Percentiles rank a stretch among this genome's conserved stretches.
Conservation (phyloP, 2,888 invertebrate genomes). For the Heteromurus nitidus region DNA sequence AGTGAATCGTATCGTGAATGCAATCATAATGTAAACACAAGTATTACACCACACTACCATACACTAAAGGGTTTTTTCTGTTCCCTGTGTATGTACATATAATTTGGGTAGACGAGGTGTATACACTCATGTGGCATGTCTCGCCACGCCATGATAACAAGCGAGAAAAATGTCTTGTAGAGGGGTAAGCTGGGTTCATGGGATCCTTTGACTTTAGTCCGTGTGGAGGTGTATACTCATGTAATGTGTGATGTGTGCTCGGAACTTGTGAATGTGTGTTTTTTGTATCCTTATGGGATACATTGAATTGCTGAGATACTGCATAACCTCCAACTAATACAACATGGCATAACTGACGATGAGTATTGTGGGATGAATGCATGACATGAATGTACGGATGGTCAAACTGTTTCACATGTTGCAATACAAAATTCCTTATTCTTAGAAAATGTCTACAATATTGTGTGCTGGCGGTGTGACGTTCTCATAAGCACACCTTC, state of each 20-base stretch:
- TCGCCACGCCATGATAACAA: too few species aligned
- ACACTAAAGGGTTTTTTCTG: not conserved
- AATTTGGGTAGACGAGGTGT: not conserved
- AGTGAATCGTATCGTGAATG: not conserved
- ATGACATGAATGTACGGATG: too few species aligned
- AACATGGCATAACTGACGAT: too few species aligned
- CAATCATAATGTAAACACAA: constrained; percentile 27
- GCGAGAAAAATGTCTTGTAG: too few species aligned
- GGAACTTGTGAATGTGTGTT: constrained; percentile 19
- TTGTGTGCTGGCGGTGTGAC: too few species aligned
- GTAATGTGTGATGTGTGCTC: constrained; percentile 5
- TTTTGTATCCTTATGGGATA: constrained; percentile 33
- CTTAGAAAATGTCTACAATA: too few species aligned
- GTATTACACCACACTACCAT: not conserved
- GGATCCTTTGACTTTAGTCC: constrained; percentile 9
- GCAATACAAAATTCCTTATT: too few species aligned
- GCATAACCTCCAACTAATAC: constrained; percentile 1
- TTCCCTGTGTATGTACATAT: not conserved
- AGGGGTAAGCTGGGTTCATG: constrained; percentile 24
- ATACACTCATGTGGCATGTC: too few species aligned
- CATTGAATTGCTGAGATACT: constrained; percentile 17
- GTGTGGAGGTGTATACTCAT: constrained; percentile 39
- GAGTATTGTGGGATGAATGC: constrained; percentile 22
- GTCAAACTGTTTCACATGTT: too few species aligned
- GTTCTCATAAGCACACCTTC: too few species aligned